Base-by-base conservation (phyloP, 2,797 vertebrate species). In the Hozukius guyotensis region DNA sequence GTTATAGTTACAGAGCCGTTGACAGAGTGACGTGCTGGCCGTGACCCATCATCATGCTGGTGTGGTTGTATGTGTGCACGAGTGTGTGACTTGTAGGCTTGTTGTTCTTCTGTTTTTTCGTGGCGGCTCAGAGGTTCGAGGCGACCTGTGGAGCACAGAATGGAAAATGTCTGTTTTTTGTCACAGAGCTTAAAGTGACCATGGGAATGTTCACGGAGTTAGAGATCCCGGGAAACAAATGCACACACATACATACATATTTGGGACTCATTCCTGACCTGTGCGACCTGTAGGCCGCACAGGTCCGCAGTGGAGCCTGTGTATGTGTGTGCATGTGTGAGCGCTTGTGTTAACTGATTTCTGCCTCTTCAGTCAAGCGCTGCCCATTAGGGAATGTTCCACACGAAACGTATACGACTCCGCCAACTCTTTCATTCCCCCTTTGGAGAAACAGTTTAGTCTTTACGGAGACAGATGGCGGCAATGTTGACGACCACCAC, bases 391-490 rank as follows among this genome's bases (percentile, higher is more conserved):
- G 42, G 77, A 77, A 74, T 64, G 66, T 55, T 80, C 78, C 55
- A 71, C 64, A 29, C 4, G 68, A 52, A 52, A 46, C 42, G 63
- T 4, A n/a, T 61, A 55, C 34, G 29, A 67, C 73, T 62, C 73
- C 77, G 78, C 52, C 59, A 75, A 36, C 75, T 63, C 75, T 82
- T 57, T 85, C 52, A 22, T 75, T 84, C 42, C 67, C 59, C 42
- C 64, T 20, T 27, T 38, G 62, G 53, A 64, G 65, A 68, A 88
- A 68, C 71, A 52, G 27, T 84, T 77, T 34, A 75, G 64, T 78
- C 70, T 80, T 75, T 61, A 63, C 67, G 29, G 74, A 85, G 83
- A 83, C 89, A 92, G 90, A 92, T 82, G 87, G 86, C 53, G 86
- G 86, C 53, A 8, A 34, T 5, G 32, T 64, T 78, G 84, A 90